Base-by-base conservation (phyloP, 2,797 vertebrate genomes). In the Holocentrus rufus region DNA sequence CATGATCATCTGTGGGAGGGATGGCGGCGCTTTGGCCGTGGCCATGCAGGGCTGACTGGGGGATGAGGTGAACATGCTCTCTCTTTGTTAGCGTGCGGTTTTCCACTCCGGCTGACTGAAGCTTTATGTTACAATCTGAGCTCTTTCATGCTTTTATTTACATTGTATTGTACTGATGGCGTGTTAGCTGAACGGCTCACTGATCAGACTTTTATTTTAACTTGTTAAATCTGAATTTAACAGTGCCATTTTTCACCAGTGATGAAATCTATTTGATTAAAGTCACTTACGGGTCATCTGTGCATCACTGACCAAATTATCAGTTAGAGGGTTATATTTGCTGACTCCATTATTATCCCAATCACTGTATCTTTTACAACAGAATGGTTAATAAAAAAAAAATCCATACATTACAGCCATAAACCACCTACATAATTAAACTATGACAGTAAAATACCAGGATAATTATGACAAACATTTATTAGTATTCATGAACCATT, bases 401-500 rank as follows among this genome's bases (percentile, higher is more conserved):
- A 27, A 49, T 13, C 49, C 7, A 20, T 46, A 44, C 3, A 36
- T 65, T 3, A 15, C 23, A 53, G 34, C 13, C 57, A 46, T 69
- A 56, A 83, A 80, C 67, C 77, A 62, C 36, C 76, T 11, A 22
- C 10, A 3, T 69, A 68, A 86, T 84, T 70, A 76, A 73, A 74
- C 1, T n/a, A 2, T 7, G 65, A 81, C 50, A 20, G 74, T 72
- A 73, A 80, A 79, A 56, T 69, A 67, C 4, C 1, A 18, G 22
- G 61, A 73, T 55, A 58, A 74, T 77, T 47, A 75, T 18, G 8
- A 78, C 56, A 72, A 68, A 82, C 73, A 66, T 70, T 18, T 53
- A 72, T 83, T 72, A 75, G 78, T 83, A 83, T 86, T 88, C 86
- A 81, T 52, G 71, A 76, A n/a, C 69, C 36, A 66, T 85, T 83